Evolutionary conservation across 2,888 invertebrate genomes (phyloP), one percentile per base, ranked within the genome.

Genomic region (Phytoseiulus persimilis): DNA sequence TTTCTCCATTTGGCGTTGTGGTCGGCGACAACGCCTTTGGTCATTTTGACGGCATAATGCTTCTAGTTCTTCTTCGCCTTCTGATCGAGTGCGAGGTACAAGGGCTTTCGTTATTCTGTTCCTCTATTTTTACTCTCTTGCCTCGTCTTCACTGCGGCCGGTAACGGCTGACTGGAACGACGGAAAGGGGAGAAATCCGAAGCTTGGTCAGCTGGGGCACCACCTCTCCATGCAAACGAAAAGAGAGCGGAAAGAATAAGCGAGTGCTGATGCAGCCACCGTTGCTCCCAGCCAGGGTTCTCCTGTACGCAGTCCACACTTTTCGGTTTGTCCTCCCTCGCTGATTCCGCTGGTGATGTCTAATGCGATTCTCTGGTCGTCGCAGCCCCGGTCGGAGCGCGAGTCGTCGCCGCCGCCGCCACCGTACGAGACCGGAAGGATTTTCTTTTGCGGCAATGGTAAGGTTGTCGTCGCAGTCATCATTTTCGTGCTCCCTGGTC

Each of bases 31-130:
- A 65, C 65, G 65, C 2, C 28, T 14, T 2, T 28, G 65, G 65
- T 65, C 65, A 65, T 65, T 65, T 65, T 65, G 65, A 65, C 65
- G 65, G 65, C 65, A 65, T 65, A 65, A 65, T 65, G 65, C 65
- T 65, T 65, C 65, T 18, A 65, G 65, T 23, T 6, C 14, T 23
- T 65, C 65, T 65, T 65, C 28, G 65, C 65, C 65, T 65, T 14
- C 65, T 65, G 65, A 65, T 65, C 65, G 65, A 65, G 65, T 65
- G 65, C 65, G 65, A 65, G 65, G 5, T 65, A 65, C 65, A 65
- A 23, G 65, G 65, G 65, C 18, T 65, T 18, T 28, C 28, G 18
- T 28, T 2, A 1, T 28, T 18, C 9, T 65, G 65, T 28, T 14
- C 28, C 18, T 14, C 65, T 65, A 65, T 65, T 65, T 65, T 65